Evolutionary conservation across 2,797 vertebrate species (phyloP).

Genomic region (Acipenser oxyrinchus): DNA sequence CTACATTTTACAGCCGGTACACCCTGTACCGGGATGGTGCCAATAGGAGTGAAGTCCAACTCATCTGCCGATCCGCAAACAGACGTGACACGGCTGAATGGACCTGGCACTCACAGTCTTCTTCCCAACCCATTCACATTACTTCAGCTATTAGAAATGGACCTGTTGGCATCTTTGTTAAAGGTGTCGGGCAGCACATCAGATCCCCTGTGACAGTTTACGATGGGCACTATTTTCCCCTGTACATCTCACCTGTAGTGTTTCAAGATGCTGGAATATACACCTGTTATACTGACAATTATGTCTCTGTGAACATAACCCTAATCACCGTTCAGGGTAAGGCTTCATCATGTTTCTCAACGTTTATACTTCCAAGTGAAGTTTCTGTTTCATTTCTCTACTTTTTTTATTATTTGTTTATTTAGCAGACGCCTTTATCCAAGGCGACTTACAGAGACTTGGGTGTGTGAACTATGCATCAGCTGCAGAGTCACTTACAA

Average conservation of each 20-base stretch:
- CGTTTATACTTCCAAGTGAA: too few relatives aligned
- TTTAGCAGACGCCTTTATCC: too few relatives aligned
- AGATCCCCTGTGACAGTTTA: constrained; percentile 7
- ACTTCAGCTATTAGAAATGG: neutral
- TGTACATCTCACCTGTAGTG: constrained; percentile 26
- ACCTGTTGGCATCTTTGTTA: neutral
- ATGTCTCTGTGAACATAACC: neutral
- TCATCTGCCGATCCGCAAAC: neutral
- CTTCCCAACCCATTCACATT: neutral
- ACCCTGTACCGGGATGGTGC: constrained; percentile 22
- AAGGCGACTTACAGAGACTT: too few relatives aligned
- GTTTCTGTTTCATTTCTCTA: too few relatives aligned
- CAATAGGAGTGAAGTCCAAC: constrained; percentile 15
- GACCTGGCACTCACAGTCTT: neutral
- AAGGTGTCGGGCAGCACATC: neutral
- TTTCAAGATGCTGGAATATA: constrained; percentile 23
- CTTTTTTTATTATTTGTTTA: too few relatives aligned
- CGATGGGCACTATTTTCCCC: constrained; percentile 13
- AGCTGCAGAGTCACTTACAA: too few relatives aligned
- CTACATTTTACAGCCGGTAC: fast-evolving
- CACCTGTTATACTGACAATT: neutral
- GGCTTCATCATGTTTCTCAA: constrained; percentile 4
- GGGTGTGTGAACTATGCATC: too few relatives aligned
- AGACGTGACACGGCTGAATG: neutral
- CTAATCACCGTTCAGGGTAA: constrained; percentile 21